Conservation (phyloP, 2,113 vertebrate genomes). For the Arothron firmamentum region DNA sequence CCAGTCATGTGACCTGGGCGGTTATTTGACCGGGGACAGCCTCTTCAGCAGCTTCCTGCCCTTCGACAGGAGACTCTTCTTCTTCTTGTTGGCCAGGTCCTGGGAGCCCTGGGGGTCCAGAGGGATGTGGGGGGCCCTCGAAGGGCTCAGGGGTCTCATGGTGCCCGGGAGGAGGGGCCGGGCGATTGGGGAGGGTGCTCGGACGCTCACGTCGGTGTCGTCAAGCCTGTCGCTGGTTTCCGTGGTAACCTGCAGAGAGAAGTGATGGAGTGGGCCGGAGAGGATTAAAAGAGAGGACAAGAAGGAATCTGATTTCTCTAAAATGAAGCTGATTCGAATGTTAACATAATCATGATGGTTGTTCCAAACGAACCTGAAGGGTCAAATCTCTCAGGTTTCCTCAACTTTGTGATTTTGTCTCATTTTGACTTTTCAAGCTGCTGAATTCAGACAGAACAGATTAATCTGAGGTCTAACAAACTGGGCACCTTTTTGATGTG, state of each 20-base stretch:
- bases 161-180: slow-evolving; percentile 78
- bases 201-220: slow-evolving; percentile 79
- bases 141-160: slow-evolving; percentile 86
- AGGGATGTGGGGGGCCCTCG: slow-evolving; percentile 58
- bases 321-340: too few species aligned
- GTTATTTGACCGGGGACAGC: slow-evolving; percentile 80
- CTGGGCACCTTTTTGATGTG: too few species aligned
- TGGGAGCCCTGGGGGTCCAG: slow-evolving; percentile 73
- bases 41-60: slow-evolving; percentile 96
- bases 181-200: slow-evolving; percentile 86
- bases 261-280: slow-evolving; percentile 55
- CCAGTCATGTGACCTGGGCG: not conserved
- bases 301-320: too few species aligned
- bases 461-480: too few species aligned
- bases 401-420: too few species aligned
- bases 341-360: too few species aligned
- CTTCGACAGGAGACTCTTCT: slow-evolving; percentile 97
- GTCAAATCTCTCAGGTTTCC: too few species aligned
- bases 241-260: slow-evolving; percentile 79
- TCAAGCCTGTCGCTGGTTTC: slow-evolving; percentile 74
- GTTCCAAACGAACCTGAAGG: too few species aligned
- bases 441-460: too few species aligned
- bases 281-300: not conserved
- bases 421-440: too few species aligned
- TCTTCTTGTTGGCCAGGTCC: slow-evolving; percentile 91